These are phyloP conservation scores for Cantharis rufa DNA, from an alignment of 2,888 invertebrate genomes.

Conservation along the genomic window DNA sequence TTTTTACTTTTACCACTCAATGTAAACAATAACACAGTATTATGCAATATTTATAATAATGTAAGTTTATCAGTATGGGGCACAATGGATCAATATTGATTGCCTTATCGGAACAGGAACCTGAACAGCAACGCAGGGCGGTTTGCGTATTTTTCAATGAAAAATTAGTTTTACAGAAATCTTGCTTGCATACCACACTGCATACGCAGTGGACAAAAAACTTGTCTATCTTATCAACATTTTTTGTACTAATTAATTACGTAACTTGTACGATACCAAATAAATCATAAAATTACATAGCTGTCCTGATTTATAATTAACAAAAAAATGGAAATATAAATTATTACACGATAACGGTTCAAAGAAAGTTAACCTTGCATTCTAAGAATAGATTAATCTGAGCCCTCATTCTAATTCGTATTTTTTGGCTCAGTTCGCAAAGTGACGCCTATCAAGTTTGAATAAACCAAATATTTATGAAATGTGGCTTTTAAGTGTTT, in stretches of 20 bases:
- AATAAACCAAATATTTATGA: neutral
- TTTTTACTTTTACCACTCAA: neutral
- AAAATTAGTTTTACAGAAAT: neutral
- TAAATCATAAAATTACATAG: neutral
- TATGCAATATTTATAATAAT: neutral
- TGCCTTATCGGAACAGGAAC: neutral
- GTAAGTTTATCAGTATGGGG: neutral
- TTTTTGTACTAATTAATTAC: neutral
- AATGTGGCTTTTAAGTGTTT: neutral
- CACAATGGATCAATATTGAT: neutral
- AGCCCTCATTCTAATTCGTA: neutral
- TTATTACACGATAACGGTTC: slow-evolving; percentile 2
- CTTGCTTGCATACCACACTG: neutral
- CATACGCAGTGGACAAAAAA: neutral
- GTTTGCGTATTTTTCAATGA: too few relatives aligned
- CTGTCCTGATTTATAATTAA: neutral
- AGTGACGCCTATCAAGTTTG: slow-evolving; percentile 2
- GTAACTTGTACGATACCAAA: neutral
- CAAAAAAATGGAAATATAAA: neutral
- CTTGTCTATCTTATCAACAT: neutral
- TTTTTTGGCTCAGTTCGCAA: slow-evolving; percentile 8
- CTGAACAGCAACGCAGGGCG: too few relatives aligned
- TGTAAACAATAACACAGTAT: neutral
- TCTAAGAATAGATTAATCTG: slow-evolving; percentile 5
- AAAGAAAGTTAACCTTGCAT: slow-evolving; percentile 4